Evolutionary conservation across 2,888 invertebrate genomes (phyloP).

Genomic region (Orthosia cruda): DNA sequence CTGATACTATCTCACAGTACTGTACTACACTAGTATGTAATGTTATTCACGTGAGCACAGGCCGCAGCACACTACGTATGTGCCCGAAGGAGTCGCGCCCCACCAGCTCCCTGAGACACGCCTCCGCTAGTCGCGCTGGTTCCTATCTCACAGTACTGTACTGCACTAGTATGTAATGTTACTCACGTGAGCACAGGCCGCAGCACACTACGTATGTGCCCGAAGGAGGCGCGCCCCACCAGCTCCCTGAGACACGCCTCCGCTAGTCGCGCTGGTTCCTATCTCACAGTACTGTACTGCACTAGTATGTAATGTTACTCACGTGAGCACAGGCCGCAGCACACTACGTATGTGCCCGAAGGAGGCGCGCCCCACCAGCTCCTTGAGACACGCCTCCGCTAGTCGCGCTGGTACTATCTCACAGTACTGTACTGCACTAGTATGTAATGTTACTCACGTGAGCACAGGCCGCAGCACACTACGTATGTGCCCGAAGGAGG

Average conservation of each 20-base stretch:
- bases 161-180: conserved; percentile 69
- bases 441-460: conserved; percentile 73
- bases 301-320: neutral
- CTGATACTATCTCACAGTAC: conserved; percentile 92
- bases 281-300: neutral
- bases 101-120: conserved; percentile 98
- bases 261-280: conserved; percentile 91
- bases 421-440: conserved; percentile 68
- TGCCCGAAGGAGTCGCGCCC: conserved; percentile 99
- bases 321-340: conserved; percentile 96
- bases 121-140: conserved; percentile 97
- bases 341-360: conserved; percentile 98
- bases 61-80: conserved; percentile 97
- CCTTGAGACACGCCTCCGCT: conserved; percentile 98
- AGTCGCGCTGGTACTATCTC: conserved; percentile 90
- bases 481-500: conserved; percentile 96
- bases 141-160: conserved; percentile 61
- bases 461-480: conserved; percentile 97
- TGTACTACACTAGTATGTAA: conserved; percentile 73
- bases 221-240: conserved; percentile 94
- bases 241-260: conserved; percentile 94
- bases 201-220: conserved; percentile 97
- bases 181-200: conserved; percentile 94
- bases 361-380: conserved; percentile 93
- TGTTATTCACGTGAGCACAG: conserved; percentile 92